Evolutionary conservation across 2,113 vertebrate genomes (phyloP), one percentile per base, ranked within the genome.

Genomic region (Indri indri): DNA sequence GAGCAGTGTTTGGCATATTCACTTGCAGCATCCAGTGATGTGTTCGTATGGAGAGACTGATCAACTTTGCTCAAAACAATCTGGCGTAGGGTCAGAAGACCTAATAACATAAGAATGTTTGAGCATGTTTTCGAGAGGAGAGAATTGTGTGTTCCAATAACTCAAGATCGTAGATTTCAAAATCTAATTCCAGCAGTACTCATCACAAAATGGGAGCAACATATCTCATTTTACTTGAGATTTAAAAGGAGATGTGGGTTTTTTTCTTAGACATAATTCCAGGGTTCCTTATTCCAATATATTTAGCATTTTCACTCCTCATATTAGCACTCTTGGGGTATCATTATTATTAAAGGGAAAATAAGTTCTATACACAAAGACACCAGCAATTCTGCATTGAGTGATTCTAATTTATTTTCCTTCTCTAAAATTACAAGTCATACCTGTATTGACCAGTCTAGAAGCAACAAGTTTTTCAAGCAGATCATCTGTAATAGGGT

Each of bases 41-140:
- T 61, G 80, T 99, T 98, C 83, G 98, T 99, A 96, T 99, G 99
- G 34, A 99, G 98, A 2, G 98, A 98, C 96, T 99, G 99, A 98
- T 99, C 99, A 94, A 99, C 99, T 98, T 99, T 99, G 98, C 99
- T 99, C 97, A 99, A 98, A 95, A 99, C 99, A 37, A 99, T 99
- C 98, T 99, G 99, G 70, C 99, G 99, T 68, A 99, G 99, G 70
- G 99, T 99, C 99, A 99, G 98, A 96, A 99, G 97, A 77, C 99
- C 99, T 99, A 97, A 80, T 74, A 77, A 81, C 30, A 77, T 50
- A 96, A 98, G 90, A 97, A 90, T 7, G 96, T 95, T 92, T 77
- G 68, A 84, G 63, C 18, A 86, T 40, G 66, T 81, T 89, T 88
- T 95, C 27, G 30, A 93, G 65, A 90, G 94, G 74, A 95, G 4